Percentiles rank a stretch among this genome's conserved stretches.
These are phyloP conservation scores for Cheilosia impressa DNA, from an alignment of 2,888 invertebrate species.

Conservation along the genomic window DNA sequence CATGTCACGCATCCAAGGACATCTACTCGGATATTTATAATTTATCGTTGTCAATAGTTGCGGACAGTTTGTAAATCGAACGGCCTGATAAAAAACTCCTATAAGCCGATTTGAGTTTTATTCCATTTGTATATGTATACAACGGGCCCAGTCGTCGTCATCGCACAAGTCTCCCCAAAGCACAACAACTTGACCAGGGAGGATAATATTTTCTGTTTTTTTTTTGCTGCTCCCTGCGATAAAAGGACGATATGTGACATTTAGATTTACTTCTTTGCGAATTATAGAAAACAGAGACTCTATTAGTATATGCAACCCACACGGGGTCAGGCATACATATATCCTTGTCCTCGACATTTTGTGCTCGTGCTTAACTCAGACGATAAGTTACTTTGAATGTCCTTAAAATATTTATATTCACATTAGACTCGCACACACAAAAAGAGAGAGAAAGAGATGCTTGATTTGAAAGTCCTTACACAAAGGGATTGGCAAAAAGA, in stretches of 20 bases:
- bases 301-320: neutral
- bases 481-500: constrained; percentile 42
- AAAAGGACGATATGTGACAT: constrained; percentile 72
- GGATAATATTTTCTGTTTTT: constrained; percentile 61
- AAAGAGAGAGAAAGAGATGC: constrained; percentile 4
- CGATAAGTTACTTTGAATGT: constrained; percentile 72
- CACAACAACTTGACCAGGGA: constrained; percentile 53
- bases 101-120: constrained; percentile 74
- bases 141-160: neutral
- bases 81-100: constrained; percentile 66
- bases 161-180: constrained; percentile 9
- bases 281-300: neutral
- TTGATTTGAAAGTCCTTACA: constrained; percentile 70
- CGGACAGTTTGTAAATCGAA: constrained; percentile 72
- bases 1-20: constrained; percentile 34
- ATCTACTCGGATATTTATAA: constrained; percentile 65
- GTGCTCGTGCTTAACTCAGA: constrained; percentile 36
- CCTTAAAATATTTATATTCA: constrained; percentile 74
- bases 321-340: constrained; percentile 3
- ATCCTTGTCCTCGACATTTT: constrained; percentile 48
- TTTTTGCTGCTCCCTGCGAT: constrained; percentile 52
- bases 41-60: constrained; percentile 68
- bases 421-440: constrained; percentile 28
- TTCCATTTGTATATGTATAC: constrained; percentile 48
- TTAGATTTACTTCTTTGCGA: constrained; percentile 47